These are phyloP conservation scores for Chitala chitala DNA, from an alignment of 2,113 vertebrate species.

Conservation along the genomic window DNA sequence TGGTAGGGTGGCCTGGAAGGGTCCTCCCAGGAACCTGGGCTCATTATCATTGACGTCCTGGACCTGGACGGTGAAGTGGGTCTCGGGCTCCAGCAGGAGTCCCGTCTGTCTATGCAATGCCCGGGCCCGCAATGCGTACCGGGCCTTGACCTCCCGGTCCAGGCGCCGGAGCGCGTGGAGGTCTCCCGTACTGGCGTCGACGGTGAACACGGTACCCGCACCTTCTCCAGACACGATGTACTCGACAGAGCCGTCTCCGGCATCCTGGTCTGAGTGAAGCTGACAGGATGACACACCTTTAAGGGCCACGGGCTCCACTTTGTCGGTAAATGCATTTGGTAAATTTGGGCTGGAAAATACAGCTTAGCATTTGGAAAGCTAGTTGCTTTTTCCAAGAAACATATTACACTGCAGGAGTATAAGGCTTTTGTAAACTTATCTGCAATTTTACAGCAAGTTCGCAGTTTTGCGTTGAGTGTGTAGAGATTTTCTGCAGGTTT, in stretches of 20 bases:
- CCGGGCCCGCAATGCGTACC: slow-evolving; percentile 81
- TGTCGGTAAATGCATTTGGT: no score
- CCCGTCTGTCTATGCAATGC: slow-evolving; percentile 80
- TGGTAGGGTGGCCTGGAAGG: slow-evolving; percentile 78
- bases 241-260: slow-evolving; percentile 88
- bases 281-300: no score
- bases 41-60: slow-evolving; percentile 99
- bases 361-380: no score
- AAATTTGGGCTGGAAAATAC: no score
- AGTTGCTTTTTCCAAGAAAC: no score
- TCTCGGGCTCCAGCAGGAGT: slow-evolving; percentile 84
- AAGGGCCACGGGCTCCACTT: no score
- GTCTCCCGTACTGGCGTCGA: slow-evolving; percentile 90
- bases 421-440: no score
- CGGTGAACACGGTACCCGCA: slow-evolving; percentile 86
- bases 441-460: no score
- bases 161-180: slow-evolving; percentile 92
- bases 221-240: slow-evolving; percentile 93
- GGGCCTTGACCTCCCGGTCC: slow-evolving; percentile 85
- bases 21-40: slow-evolving; percentile 86
- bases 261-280: slow-evolving; percentile 96
- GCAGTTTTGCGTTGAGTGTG: no score
- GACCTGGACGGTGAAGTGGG: slow-evolving; percentile 94
- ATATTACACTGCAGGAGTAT: no score
- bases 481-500: no score